Conservation (phyloP, 2,113 vertebrate genomes). For the Atractosteus spatula region DNA sequence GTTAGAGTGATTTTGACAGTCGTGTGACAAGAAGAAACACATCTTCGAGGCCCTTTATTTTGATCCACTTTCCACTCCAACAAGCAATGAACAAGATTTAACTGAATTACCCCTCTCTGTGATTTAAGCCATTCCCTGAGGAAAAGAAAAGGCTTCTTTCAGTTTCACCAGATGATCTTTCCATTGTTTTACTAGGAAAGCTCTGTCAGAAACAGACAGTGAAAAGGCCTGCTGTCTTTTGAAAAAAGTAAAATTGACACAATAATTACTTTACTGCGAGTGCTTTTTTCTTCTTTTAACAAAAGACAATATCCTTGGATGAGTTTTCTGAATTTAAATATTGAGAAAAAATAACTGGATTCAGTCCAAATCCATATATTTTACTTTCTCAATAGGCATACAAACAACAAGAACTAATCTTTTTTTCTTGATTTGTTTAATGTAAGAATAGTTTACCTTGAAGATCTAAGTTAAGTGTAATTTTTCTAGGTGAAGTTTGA, state of each 20-base stretch:
- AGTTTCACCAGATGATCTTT: background rate
- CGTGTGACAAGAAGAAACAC: constrained; percentile 12
- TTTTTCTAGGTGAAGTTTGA: too few relatives aligned
- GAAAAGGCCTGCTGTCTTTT: background rate
- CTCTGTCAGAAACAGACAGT: background rate
- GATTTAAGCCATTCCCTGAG: background rate
- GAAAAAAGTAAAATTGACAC: background rate
- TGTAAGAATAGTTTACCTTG: background rate
- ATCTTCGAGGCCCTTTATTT: background rate
- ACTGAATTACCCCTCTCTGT: constrained; percentile 13
- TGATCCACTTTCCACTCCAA: constrained; percentile 10
- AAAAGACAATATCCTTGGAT: background rate
- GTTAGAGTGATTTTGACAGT: constrained; percentile 11
- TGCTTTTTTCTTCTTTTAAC: background rate
- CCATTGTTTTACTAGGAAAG: constrained; percentile 5
- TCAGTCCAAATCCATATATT: too few relatives aligned
- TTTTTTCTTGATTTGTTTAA: background rate
- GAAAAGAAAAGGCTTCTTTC: background rate
- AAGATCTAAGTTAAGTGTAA: too few relatives aligned
- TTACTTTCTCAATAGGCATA: too few relatives aligned
- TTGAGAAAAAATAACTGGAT: too few relatives aligned
- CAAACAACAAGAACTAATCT: too few relatives aligned
- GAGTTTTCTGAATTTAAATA: too few relatives aligned
- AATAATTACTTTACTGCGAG: background rate
- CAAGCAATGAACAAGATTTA: constrained; percentile 7